A percentile compares a stretch with the other conserved stretches of the same genome.
Conservation (phyloP, 2,113 vertebrate genomes). For the Mandrillus leucophaeus region DNA sequence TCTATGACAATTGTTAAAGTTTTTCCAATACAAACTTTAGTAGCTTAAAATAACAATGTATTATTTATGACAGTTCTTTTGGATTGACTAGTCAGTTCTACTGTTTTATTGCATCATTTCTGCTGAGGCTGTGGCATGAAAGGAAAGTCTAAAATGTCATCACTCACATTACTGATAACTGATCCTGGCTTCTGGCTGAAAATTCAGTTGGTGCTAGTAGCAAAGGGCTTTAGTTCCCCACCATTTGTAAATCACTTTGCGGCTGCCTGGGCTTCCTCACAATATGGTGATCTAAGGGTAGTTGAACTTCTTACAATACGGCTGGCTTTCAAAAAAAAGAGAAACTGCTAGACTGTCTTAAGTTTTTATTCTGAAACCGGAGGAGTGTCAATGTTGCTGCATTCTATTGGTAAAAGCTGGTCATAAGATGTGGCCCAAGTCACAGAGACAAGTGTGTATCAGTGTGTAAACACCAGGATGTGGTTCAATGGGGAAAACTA, state of each 20-base stretch:
- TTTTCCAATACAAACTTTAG: neutral
- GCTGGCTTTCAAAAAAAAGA: neutral
- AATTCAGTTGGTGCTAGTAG: neutral
- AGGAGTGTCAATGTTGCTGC: neutral
- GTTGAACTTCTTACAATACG: neutral
- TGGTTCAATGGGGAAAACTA: neutral
- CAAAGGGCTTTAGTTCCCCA: neutral
- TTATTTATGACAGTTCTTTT: neutral
- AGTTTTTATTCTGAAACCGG: neutral
- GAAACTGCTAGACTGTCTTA: neutral
- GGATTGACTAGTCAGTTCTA: neutral
- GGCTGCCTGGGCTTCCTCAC: neutral
- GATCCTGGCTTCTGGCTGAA: neutral
- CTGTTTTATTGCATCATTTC: neutral
- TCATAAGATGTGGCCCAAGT: neutral
- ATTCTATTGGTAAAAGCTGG: neutral
- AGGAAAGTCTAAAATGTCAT: neutral
- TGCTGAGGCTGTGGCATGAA: neutral
- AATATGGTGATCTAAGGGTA: neutral
- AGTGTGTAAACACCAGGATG: neutral
- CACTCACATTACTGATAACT: neutral
- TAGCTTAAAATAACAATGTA: neutral
- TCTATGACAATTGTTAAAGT: neutral
- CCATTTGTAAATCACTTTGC: fast-evolving
- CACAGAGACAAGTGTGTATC: neutral